Percentiles rank a stretch among this genome's conserved stretches.
Conservation (phyloP, 2,113 vertebrate species). For the Pelusios castaneus region DNA sequence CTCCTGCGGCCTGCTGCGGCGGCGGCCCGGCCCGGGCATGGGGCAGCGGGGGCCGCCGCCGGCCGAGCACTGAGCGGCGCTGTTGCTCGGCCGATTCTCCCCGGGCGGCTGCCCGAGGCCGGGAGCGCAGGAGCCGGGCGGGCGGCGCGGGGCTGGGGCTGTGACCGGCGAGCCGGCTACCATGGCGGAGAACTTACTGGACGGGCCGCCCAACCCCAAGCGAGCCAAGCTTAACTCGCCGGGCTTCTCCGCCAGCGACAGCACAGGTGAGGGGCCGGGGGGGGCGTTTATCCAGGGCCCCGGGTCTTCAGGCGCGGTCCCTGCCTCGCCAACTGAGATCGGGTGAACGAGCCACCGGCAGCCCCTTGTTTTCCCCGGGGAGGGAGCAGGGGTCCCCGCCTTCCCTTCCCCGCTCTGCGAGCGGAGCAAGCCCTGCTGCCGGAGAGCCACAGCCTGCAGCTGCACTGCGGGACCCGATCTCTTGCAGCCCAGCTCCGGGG, state of each 20-base stretch:
- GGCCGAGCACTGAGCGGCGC: conserved; percentile 68
- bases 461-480: neutral
- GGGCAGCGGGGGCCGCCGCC: conserved; percentile 68
- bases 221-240: conserved; percentile 94
- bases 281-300: neutral
- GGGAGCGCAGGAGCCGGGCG: conserved; percentile 84
- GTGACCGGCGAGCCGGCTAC: conserved; percentile 78
- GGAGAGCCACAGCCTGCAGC: neutral
- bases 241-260: conserved; percentile 89
- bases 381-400: neutral
- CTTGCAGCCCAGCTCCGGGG: neutral
- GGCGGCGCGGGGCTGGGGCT: conserved; percentile 86
- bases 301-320: too few species aligned
- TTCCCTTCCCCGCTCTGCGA: neutral
- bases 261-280: conserved; percentile 85
- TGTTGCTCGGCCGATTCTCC: conserved; percentile 27
- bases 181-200: conserved; percentile 96
- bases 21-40: conserved; percentile 65
- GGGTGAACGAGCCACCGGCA: neutral
- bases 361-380: neutral
- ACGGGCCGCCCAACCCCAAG: conserved; percentile 93
- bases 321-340: neutral
- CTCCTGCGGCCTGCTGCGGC: conserved; percentile 66
- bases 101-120: conserved; percentile 72
- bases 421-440: neutral